These are phyloP conservation scores for Rhyacophila brunnea DNA, from an alignment of 1,140 invertebrate genomes.

Conservation along the genomic window DNA sequence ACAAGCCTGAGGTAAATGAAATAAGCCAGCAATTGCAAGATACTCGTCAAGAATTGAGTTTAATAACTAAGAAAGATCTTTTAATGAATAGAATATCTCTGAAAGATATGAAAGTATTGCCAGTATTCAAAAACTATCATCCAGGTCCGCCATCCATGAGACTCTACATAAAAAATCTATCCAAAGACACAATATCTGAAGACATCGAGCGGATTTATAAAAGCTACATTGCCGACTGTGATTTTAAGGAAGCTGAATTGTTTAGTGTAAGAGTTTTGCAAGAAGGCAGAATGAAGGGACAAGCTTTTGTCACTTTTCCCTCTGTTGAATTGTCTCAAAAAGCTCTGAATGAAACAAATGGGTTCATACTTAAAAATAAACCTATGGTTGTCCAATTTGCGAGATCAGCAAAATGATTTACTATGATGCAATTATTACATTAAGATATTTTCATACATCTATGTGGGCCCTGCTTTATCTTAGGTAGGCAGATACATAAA, in stretches of 20 bases:
- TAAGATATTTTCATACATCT: too few relatives aligned
- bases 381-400: constrained; percentile 91
- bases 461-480: too few relatives aligned
- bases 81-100: constrained; percentile 66
- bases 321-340: constrained; percentile 67
- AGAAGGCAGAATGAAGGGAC: constrained; percentile 94
- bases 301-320: constrained; percentile 85
- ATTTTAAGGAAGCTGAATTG: constrained; percentile 53
- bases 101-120: constrained; percentile 73
- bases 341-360: constrained; percentile 85
- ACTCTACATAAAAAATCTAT: constrained; percentile 91
- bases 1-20: too few relatives aligned
- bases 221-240: constrained; percentile 56
- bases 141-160: constrained; percentile 76
- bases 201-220: constrained; percentile 82
- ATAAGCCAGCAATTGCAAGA: background rate
- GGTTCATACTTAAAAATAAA: constrained; percentile 83
- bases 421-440: too few relatives aligned
- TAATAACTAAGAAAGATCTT: constrained; percentile 67
- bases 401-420: constrained; percentile 57
- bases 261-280: constrained; percentile 91
- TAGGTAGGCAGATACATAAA: too few relatives aligned
- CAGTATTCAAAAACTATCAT: constrained; percentile 87
- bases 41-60: constrained; percentile 27
- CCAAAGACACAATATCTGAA: constrained; percentile 72